Evolutionary conservation across 2,797 vertebrate genomes (phyloP).

Genomic region (Gymnothorax reevesii): DNA sequence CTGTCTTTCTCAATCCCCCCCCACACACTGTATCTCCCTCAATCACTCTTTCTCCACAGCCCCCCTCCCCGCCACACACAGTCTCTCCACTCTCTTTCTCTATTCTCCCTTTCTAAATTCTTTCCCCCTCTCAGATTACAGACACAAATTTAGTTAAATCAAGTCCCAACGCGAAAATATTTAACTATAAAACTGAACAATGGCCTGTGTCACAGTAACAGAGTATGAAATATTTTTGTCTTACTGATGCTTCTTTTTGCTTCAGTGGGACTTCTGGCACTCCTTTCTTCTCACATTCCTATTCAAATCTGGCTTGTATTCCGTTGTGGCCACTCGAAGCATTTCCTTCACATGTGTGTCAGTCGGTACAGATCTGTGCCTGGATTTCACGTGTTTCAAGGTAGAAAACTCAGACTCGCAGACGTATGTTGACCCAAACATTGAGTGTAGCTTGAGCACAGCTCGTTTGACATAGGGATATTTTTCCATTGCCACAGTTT

Average conservation of each 20-base stretch:
- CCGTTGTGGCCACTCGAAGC: slow-evolving; percentile 33
- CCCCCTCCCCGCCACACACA: too few relatives aligned
- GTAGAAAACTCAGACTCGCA: slow-evolving; percentile 39
- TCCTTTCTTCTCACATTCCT: too few relatives aligned
- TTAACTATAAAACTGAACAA: background rate
- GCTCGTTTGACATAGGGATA: slow-evolving; percentile 41
- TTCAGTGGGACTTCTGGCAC: too few relatives aligned
- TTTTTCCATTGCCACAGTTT: slow-evolving; percentile 48
- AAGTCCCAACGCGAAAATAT: background rate
- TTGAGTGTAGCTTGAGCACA: slow-evolving; percentile 39
- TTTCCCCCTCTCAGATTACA: too few relatives aligned
- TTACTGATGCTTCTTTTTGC: slow-evolving; percentile 25
- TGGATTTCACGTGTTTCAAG: slow-evolving; percentile 25
- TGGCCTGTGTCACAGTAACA: background rate
- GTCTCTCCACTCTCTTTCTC: too few relatives aligned
- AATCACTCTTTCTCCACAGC: too few relatives aligned
- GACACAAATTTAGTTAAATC: background rate
- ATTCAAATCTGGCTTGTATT: slow-evolving; percentile 42
- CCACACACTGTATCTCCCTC: too few relatives aligned
- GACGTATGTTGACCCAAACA: slow-evolving; percentile 45
- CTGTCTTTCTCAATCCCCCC: too few relatives aligned
- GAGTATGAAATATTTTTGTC: slow-evolving; percentile 22
- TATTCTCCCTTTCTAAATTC: too few relatives aligned
- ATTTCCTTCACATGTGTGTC: slow-evolving; percentile 37
- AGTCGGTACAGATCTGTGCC: slow-evolving; percentile 36